phyloP scores from a whole-genome alignment of 2,113 vertebrate species.

The Sphyrna mokarran region DNA sequence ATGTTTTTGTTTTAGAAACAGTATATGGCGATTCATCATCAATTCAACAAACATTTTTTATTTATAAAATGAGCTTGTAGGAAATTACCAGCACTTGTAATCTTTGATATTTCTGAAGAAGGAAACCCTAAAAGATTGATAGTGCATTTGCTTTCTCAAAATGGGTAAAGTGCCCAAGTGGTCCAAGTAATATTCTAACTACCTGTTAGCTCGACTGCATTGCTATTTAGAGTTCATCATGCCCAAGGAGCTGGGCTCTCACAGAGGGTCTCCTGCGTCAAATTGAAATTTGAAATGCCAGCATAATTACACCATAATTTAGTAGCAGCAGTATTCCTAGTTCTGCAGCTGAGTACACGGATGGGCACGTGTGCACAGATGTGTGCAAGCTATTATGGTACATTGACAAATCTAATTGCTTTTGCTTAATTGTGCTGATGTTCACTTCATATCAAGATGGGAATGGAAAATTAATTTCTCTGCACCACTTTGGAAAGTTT shows the following conservation, averaged over 20 bases:
- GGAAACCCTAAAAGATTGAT: too few relatives aligned
- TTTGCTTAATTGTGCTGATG: neutral
- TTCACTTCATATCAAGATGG: neutral
- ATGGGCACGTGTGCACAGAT: neutral
- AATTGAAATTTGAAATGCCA: neutral
- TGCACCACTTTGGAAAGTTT: neutral
- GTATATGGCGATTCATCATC: too few relatives aligned
- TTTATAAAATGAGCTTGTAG: too few relatives aligned
- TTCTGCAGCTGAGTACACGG: neutral
- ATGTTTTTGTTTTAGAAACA: too few relatives aligned
- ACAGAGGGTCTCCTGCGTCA: neutral
- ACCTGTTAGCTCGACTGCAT: neutral
- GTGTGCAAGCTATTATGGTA: neutral
- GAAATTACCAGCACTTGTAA: too few relatives aligned
- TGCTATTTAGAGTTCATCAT: neutral
- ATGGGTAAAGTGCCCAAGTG: neutral
- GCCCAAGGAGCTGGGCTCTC: neutral
- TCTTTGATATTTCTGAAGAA: too few relatives aligned
- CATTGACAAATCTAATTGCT: neutral
- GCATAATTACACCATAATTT: neutral
- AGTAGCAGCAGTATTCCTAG: neutral
- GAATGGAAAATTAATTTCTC: neutral
- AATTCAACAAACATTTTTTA: too few relatives aligned
- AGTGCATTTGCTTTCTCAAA: neutral
- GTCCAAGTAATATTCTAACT: neutral